Percentiles rank a stretch among this genome's conserved stretches.
Conservation (phyloP, 2,113 vertebrate species). For the Podocnemis expansa region DNA sequence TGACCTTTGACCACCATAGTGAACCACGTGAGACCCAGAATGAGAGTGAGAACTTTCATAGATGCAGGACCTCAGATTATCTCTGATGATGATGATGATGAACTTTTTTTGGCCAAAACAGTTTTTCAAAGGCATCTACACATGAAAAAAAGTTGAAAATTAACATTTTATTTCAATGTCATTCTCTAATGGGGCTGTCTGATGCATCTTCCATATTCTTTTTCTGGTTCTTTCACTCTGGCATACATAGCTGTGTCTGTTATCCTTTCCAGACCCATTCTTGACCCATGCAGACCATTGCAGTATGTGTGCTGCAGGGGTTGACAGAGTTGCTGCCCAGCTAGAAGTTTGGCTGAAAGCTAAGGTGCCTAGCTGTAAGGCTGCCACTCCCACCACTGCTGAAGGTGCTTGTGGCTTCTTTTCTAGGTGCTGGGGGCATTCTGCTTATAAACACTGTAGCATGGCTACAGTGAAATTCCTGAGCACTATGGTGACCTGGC, state of each 20-base stretch:
- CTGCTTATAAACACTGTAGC: no score
- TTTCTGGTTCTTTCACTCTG: neutral
- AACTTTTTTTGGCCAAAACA: neutral
- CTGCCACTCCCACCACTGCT: no score
- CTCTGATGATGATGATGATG: neutral
- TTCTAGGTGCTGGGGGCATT: no score
- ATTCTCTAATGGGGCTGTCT: neutral
- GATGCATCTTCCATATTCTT: neutral
- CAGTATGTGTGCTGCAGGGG: no score
- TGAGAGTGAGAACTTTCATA: neutral
- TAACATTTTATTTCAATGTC: neutral
- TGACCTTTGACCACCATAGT: neutral
- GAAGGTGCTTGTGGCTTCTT: no score
- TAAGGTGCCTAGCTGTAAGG: no score
- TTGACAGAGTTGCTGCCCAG: no score
- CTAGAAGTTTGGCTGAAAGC: no score
- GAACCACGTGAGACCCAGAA: neutral
- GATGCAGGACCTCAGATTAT: fast-evolving
- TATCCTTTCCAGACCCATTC: neutral
- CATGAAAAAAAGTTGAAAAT: no score
- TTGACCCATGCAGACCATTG: neutral
- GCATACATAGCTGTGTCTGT: neutral
- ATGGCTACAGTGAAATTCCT: no score
- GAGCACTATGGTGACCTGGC: no score
- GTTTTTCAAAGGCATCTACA: no score